Evolutionary conservation across 2,113 vertebrate species (phyloP).

Genomic region (Oryzias javanicus): DNA sequence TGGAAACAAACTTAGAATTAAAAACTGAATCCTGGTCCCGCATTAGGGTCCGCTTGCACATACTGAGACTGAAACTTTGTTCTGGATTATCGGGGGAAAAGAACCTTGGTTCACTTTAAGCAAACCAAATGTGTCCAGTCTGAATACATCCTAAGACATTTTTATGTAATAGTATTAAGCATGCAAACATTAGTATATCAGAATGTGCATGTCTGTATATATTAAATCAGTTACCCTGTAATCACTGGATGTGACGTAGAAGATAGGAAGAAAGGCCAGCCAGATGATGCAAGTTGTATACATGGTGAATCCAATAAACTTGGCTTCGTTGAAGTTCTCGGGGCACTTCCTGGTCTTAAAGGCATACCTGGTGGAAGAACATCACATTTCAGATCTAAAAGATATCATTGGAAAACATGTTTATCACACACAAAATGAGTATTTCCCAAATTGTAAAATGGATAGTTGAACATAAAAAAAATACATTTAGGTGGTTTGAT

Average conservation of each 20-base stretch:
- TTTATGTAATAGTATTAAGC: too few relatives aligned
- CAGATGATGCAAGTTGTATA: slow-evolving; percentile 99
- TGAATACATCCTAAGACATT: too few relatives aligned
- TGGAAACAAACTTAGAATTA: too few relatives aligned
- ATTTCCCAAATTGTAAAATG: too few relatives aligned
- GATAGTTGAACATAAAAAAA: too few relatives aligned
- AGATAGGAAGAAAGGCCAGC: slow-evolving; percentile 98
- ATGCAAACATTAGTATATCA: too few relatives aligned
- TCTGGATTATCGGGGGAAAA: too few relatives aligned
- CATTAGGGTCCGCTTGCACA: too few relatives aligned
- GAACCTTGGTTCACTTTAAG: too few relatives aligned
- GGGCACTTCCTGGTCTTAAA: slow-evolving; percentile 99
- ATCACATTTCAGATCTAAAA: slow-evolving; percentile 1
- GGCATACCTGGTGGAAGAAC: slow-evolving; percentile 76
- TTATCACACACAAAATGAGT: not conserved
- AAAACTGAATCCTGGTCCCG: too few relatives aligned
- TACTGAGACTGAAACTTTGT: too few relatives aligned
- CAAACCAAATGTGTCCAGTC: too few relatives aligned
- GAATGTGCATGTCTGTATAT: not conserved
- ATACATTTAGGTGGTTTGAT: not conserved
- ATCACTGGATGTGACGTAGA: slow-evolving; percentile 99
- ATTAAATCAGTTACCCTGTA: slow-evolving; percentile 88
- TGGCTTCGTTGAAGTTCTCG: slow-evolving; percentile 99
- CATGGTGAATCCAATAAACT: slow-evolving; percentile 99
- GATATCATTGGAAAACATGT: not conserved